Conservation (phyloP, 2,888 invertebrate genomes). For the Drosophila flavopinicola region DNA sequence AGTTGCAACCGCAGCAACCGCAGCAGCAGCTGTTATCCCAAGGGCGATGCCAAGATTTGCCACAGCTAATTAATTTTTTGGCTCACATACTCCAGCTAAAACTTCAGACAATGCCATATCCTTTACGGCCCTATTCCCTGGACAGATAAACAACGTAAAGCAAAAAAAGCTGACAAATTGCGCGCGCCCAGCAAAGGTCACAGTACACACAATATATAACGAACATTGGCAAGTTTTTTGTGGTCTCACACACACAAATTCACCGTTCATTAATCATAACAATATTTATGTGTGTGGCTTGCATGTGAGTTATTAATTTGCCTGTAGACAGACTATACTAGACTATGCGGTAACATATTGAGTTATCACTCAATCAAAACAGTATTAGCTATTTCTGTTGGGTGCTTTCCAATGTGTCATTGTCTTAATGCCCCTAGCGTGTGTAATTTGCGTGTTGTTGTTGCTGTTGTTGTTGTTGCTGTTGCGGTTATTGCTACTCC, state of each 20-base stretch:
- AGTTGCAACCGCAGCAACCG: slow-evolving; percentile 27
- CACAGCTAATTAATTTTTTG: slow-evolving; percentile 61
- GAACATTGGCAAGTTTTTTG: slow-evolving; percentile 28
- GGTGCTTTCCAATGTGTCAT: slow-evolving; percentile 59
- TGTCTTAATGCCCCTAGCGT: slow-evolving; percentile 53
- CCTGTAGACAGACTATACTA: slow-evolving; percentile 21
- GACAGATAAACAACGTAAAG: slow-evolving; percentile 1
- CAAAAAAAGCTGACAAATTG: slow-evolving; percentile 42
- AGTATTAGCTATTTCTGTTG: slow-evolving; percentile 40
- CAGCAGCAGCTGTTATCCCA: slow-evolving; percentile 6
- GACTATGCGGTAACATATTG: slow-evolving; percentile 46
- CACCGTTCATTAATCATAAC: slow-evolving; percentile 63
- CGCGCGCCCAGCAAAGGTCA: slow-evolving; percentile 55
- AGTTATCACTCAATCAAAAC: slow-evolving; percentile 78
- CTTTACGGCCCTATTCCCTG: not conserved
- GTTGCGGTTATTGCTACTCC: slow-evolving; percentile 11
- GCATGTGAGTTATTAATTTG: slow-evolving; percentile 62
- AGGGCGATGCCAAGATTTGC: slow-evolving; percentile 29
- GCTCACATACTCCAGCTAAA: slow-evolving; percentile 6
- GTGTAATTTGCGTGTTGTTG: slow-evolving; percentile 48
- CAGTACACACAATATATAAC: slow-evolving; percentile 59
- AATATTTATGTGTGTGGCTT: slow-evolving; percentile 7
- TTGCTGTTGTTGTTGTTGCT: slow-evolving; percentile 1
- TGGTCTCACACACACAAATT: slow-evolving; percentile 10
- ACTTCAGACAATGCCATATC: slow-evolving; percentile 7